phyloP scores from a whole-genome alignment of 2,888 invertebrate species.

The Cephalotes varians region DNA sequence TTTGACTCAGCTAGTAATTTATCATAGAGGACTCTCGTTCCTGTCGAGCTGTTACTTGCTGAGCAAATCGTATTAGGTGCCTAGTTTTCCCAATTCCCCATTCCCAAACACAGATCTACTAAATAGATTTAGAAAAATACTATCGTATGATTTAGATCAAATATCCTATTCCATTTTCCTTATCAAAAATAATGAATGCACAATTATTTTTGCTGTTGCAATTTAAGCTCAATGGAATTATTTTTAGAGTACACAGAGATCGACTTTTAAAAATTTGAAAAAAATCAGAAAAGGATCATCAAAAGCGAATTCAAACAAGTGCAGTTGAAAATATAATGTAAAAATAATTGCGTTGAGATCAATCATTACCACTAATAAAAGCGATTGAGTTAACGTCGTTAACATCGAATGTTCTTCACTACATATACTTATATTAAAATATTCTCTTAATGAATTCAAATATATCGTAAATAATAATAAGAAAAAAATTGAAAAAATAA shows the following conservation, averaged over 20 bases:
- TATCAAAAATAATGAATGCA: neutral
- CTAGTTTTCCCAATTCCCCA: neutral
- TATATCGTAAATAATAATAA: neutral
- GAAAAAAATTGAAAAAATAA: neutral
- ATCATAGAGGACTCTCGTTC: conserved; percentile 18
- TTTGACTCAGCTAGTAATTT: conserved; percentile 14
- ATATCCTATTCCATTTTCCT: neutral
- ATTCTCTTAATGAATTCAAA: neutral
- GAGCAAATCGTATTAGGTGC: neutral
- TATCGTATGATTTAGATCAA: neutral
- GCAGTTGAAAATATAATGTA: neutral
- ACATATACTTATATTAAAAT: neutral
- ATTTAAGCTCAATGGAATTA: neutral
- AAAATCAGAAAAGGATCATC: neutral
- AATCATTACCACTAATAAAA: neutral
- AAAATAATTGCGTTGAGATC: neutral
- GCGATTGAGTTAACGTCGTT: neutral
- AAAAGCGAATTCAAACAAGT: neutral
- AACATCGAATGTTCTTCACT: neutral
- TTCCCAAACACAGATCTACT: neutral
- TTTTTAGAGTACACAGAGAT: neutral
- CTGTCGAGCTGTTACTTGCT: conserved; percentile 20
- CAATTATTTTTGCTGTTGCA: neutral
- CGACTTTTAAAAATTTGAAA: neutral
- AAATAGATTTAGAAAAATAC: neutral